Conservation (phyloP, 2,797 vertebrate species). For the Gymnodraco acuticeps region DNA sequence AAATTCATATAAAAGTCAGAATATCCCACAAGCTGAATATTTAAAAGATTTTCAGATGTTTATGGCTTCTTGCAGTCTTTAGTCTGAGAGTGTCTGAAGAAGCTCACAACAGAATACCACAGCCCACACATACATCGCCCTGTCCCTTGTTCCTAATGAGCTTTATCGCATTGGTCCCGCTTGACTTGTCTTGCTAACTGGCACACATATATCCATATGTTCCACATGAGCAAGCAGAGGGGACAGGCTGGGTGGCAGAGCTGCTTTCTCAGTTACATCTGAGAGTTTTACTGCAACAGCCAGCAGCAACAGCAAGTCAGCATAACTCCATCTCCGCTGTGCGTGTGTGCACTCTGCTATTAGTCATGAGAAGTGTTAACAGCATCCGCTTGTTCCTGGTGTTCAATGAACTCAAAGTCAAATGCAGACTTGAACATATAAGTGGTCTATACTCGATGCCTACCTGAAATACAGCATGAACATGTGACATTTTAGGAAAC, state of each 20-base stretch:
- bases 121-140: conserved; percentile 69
- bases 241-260: conserved; percentile 77
- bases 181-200: conserved; percentile 84
- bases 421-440: conserved; percentile 31
- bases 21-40: conserved; percentile 10
- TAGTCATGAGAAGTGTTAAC: conserved; percentile 68
- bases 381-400: conserved; percentile 41
- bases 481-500: conserved; percentile 16
- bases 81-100: conserved; percentile 41
- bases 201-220: conserved; percentile 84
- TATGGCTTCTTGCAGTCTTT: conserved; percentile 26
- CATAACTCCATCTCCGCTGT: conserved; percentile 64
- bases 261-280: conserved; percentile 83
- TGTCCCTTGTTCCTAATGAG: conserved; percentile 80
- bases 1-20: conserved; percentile 12
- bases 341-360: conserved; percentile 44
- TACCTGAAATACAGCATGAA: neutral
- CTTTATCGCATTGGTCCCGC: conserved; percentile 83
- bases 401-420: conserved; percentile 45
- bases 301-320: conserved; percentile 78
- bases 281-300: conserved; percentile 77
- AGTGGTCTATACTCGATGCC: conserved; percentile 5
- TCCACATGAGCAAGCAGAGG: conserved; percentile 81
- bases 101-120: conserved; percentile 56
- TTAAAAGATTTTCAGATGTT: conserved; percentile 28